phyloP scores from a whole-genome alignment of 2,113 vertebrate genomes.

The Limanda limanda region DNA sequence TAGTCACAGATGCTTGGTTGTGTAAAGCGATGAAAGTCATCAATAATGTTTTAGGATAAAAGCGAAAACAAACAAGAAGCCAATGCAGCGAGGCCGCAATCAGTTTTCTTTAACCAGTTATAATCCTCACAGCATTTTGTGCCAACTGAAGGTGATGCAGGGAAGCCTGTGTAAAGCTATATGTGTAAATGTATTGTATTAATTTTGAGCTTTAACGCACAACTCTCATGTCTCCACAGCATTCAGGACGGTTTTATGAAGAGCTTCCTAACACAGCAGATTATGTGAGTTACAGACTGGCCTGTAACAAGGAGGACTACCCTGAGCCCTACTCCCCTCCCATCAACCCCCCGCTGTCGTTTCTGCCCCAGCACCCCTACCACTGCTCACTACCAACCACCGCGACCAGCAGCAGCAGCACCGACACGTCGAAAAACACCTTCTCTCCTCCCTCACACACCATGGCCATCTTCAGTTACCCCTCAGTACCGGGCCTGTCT shows the following conservation, averaged over 20 bases:
- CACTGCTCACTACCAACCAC: slow-evolving; percentile 63
- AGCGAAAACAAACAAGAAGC: too few species aligned
- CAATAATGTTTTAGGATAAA: too few species aligned
- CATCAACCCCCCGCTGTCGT: slow-evolving; percentile 81
- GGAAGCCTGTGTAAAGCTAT: too few species aligned
- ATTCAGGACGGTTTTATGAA: slow-evolving; percentile 83
- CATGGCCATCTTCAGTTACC: slow-evolving; percentile 84
- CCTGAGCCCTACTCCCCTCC: slow-evolving; percentile 84
- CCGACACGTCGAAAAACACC: slow-evolving; percentile 71
- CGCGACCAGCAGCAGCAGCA: slow-evolving; percentile 61
- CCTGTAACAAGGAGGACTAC: slow-evolving; percentile 85
- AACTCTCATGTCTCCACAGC: slow-evolving; percentile 74
- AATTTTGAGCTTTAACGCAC: not conserved
- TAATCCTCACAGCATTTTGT: too few species aligned
- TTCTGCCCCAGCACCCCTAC: slow-evolving; percentile 85
- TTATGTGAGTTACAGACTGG: slow-evolving; percentile 86
- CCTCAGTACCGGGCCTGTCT: slow-evolving; percentile 81
- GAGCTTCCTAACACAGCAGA: slow-evolving; percentile 86
- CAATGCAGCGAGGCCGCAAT: too few species aligned
- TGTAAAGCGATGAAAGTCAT: too few species aligned
- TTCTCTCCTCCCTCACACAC: slow-evolving; percentile 80
- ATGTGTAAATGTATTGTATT: not conserved
- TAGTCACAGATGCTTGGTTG: too few species aligned
- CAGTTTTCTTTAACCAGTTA: too few species aligned
- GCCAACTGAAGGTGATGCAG: too few species aligned